Conservation (phyloP, 2,113 vertebrate species). For the Origma solitaria region DNA sequence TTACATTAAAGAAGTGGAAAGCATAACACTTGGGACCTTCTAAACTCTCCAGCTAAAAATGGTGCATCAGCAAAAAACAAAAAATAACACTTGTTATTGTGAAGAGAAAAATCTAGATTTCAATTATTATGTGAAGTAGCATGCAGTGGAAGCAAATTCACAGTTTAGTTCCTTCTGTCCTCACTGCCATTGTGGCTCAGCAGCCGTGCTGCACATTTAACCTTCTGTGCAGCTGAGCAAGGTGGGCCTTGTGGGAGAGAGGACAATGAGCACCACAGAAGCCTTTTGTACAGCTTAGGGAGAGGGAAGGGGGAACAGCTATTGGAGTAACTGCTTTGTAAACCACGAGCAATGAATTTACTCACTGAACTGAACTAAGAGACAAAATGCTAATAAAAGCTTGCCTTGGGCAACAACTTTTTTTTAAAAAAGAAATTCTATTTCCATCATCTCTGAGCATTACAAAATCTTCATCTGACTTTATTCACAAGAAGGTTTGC, state of each 20-base stretch:
- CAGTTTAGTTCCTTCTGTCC: not conserved
- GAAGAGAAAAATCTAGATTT: not conserved
- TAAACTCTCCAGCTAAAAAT: not conserved
- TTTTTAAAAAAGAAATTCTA: not conserved
- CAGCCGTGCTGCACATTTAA: not conserved
- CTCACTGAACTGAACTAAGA: conserved; percentile 5
- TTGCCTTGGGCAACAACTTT: not conserved
- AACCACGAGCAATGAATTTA: not conserved
- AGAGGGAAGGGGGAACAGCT: not conserved
- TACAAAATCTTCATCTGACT: not conserved
- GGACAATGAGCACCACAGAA: not conserved
- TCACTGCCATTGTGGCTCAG: not conserved
- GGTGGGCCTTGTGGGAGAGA: not conserved
- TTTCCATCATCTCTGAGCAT: not conserved
- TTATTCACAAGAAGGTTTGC: not conserved
- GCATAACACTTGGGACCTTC: not conserved
- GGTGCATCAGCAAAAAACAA: not conserved
- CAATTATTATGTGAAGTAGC: not conserved
- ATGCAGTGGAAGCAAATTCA: not conserved
- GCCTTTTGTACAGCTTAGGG: not conserved
- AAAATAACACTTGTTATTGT: not conserved
- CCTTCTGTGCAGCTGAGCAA: not conserved
- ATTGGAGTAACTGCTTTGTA: not conserved
- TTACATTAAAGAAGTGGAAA: not conserved
- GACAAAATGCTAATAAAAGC: conserved; percentile 10